phyloP scores from a whole-genome alignment of 1,140 invertebrate species.

The Formica exsecta region DNA sequence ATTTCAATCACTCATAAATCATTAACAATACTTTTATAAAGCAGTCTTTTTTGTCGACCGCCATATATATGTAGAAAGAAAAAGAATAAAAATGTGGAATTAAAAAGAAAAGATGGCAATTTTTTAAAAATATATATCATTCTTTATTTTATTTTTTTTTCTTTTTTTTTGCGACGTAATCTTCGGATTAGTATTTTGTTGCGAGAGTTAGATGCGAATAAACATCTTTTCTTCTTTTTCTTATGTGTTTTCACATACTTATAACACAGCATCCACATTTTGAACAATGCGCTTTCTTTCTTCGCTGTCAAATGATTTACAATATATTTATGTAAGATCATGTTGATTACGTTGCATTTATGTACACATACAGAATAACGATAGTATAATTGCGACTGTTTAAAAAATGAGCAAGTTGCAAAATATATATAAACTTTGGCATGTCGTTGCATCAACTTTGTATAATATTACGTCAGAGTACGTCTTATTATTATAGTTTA shows the following conservation, averaged over 20 bases:
- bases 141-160: slow-evolving; percentile 76
- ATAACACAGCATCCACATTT: slow-evolving; percentile 66
- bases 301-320: slow-evolving; percentile 67
- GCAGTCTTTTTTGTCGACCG: slow-evolving; percentile 17
- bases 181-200: slow-evolving; percentile 74
- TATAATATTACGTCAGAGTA: slow-evolving; percentile 66
- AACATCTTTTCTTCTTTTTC: slow-evolving; percentile 71
- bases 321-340: slow-evolving; percentile 67
- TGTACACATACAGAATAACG: slow-evolving; percentile 73
- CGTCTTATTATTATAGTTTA: slow-evolving; percentile 55
- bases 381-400: slow-evolving; percentile 60
- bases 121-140: slow-evolving; percentile 83
- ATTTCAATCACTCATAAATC: background rate
- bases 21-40: slow-evolving; percentile 32
- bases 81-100: slow-evolving; percentile 62
- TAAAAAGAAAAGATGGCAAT: slow-evolving; percentile 44
- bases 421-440: slow-evolving; percentile 75
- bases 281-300: slow-evolving; percentile 67
- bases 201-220: slow-evolving; percentile 70
- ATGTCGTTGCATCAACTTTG: slow-evolving; percentile 73
- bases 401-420: slow-evolving; percentile 71
- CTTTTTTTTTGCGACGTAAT: slow-evolving; percentile 73
- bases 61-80: slow-evolving; percentile 43
- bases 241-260: slow-evolving; percentile 74
- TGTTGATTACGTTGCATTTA: slow-evolving; percentile 72